A percentile compares a stretch with the other conserved stretches of the same genome.
Evolutionary conservation across 2,797 vertebrate genomes (phyloP).

Genomic region (Scarus forsteni): DNA sequence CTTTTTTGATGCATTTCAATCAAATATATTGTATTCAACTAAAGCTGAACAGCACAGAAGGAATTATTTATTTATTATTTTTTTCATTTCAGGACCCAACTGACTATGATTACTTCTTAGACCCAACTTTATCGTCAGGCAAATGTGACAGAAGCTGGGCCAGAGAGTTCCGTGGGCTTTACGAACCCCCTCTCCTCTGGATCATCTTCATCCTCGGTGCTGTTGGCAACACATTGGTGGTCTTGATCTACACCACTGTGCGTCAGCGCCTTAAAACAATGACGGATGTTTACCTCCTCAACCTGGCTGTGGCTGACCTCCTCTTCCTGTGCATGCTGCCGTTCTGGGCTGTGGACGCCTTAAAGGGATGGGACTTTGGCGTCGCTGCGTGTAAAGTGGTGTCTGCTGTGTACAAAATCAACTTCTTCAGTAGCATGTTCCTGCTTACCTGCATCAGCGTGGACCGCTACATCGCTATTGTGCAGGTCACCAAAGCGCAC

Average conservation of each 20-base stretch:
- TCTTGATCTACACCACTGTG: conserved; percentile 87
- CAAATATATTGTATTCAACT: too few relatives aligned
- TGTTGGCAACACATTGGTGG: conserved; percentile 87
- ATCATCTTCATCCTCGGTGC: conserved; percentile 87
- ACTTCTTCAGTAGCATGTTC: conserved; percentile 92
- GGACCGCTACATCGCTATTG: conserved; percentile 91
- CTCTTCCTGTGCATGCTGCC: conserved; percentile 91
- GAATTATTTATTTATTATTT: neutral
- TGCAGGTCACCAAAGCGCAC: conserved; percentile 85
- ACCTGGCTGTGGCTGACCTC: conserved; percentile 91
- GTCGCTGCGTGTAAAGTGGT: conserved; percentile 85
- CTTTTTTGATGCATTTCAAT: too few relatives aligned
- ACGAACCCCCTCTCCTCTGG: conserved; percentile 87
- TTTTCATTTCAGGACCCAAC: conserved; percentile 45
- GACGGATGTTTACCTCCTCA: conserved; percentile 90
- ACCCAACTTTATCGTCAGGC: neutral
- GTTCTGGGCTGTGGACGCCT: conserved; percentile 89
- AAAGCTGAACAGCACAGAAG: too few relatives aligned
- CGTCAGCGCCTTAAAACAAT: conserved; percentile 88
- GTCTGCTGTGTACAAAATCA: conserved; percentile 89
- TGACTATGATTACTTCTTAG: conserved; percentile 2
- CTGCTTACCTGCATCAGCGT: conserved; percentile 92
- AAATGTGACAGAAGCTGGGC: conserved; percentile 80
- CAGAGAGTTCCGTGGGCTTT: conserved; percentile 80
- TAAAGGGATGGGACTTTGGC: conserved; percentile 85